Conservation (phyloP, 2,888 invertebrate genomes). For the Chrysopilus asiliformis region DNA sequence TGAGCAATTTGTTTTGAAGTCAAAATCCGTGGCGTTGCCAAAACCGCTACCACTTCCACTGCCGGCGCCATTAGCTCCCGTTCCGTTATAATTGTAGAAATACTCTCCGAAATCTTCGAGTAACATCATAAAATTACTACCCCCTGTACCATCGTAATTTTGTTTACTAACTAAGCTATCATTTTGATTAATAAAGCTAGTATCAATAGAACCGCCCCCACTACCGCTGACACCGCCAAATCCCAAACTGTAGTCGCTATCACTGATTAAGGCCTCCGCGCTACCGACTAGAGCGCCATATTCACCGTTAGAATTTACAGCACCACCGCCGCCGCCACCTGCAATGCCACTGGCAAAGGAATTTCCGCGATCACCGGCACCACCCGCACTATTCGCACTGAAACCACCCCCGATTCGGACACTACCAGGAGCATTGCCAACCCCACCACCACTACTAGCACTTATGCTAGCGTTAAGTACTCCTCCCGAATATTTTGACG, state of each 20-base stretch:
- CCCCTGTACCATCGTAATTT: conserved; percentile 13
- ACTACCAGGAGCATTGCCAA: conserved; percentile 9
- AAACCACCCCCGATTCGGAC: too few species aligned
- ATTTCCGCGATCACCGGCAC: too few species aligned
- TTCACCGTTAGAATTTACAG: conserved; percentile 4
- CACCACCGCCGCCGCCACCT: conserved; percentile 17
- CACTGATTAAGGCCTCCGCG: conserved; percentile 11
- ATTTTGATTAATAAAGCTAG: conserved; percentile 7
- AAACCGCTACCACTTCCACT: conserved; percentile 20
- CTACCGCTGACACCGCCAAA: conserved; percentile 5
- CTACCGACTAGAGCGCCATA: conserved; percentile 26
- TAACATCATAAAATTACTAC: conserved; percentile 45
- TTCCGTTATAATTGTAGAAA: conserved; percentile 44
- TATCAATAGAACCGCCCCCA: conserved; percentile 6
- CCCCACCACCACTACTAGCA: conserved; percentile 15
- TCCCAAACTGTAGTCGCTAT: conserved; percentile 5
- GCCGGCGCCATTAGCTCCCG: conserved; percentile 2
- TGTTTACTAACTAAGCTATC: background rate
- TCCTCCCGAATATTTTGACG: conserved; percentile 12
- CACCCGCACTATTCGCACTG: too few species aligned
- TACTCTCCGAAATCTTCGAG: conserved; percentile 70
- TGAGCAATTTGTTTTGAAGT: conserved; percentile 32
- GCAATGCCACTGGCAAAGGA: conserved; percentile 16
- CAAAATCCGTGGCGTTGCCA: conserved; percentile 29
- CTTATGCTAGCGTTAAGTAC: conserved; percentile 7